Conservation (phyloP, 2,113 vertebrate species). For the Chitala chitala region DNA sequence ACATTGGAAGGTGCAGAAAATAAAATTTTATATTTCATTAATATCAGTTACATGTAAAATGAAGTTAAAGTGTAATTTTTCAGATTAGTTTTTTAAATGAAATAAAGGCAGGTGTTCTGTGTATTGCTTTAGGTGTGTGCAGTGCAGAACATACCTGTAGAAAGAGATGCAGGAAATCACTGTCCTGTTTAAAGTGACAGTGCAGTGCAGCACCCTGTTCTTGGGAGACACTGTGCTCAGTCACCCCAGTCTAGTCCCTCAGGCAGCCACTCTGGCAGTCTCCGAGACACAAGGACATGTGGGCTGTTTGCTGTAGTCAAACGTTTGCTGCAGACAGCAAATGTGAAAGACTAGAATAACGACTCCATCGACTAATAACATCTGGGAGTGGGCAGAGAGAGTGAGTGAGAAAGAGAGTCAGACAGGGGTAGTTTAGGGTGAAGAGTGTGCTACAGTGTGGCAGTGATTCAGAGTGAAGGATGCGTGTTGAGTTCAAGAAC, state of each 20-base stretch:
- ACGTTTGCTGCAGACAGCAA: constrained; percentile 64
- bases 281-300: constrained; percentile 28
- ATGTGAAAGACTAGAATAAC: constrained; percentile 57
- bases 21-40: too few relatives aligned
- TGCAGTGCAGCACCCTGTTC: too few relatives aligned
- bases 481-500: not conserved
- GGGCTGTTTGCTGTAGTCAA: constrained; percentile 64
- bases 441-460: not conserved
- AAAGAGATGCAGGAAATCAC: too few relatives aligned
- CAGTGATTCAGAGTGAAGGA: not conserved
- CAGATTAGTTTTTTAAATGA: not conserved
- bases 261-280: not conserved
- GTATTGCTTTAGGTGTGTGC: not conserved
- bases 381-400: constrained; percentile 31
- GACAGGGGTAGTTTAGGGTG: not conserved
- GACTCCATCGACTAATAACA: constrained; percentile 57
- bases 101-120: not conserved
- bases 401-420: constrained; percentile 41
- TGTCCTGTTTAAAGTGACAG: too few relatives aligned
- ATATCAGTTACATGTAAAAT: too few relatives aligned
- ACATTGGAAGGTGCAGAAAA: too few relatives aligned
- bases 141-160: not conserved
- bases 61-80: not conserved
- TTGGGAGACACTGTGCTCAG: too few relatives aligned
- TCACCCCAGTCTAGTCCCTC: too few relatives aligned